Evolutionary conservation across 2,888 invertebrate species (phyloP), one percentile per base, ranked within the genome.

Genomic region (Nysson spinosus): DNA sequence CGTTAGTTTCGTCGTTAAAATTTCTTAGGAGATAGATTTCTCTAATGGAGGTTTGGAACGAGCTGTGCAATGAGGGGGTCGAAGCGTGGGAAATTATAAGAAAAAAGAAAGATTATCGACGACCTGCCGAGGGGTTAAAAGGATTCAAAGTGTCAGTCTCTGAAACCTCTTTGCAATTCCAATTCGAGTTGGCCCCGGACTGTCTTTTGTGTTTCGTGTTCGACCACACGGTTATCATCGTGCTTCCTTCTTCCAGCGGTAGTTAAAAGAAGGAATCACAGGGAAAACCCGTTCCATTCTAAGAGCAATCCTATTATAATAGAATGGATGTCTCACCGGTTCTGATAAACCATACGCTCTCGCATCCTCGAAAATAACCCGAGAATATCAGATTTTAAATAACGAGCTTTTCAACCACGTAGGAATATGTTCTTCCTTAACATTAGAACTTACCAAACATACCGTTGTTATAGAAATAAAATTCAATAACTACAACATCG

Each of bases 51-150:
- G n/a, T n/a, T n/a, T n/a, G n/a, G n/a, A n/a, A n/a, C n/a, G n/a
- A n/a, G n/a, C n/a, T n/a, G n/a, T n/a, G n/a, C n/a, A n/a, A n/a
- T 32, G 28, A 24, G 7, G 24, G 17, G 14, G 16, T 1, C 16
- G n/a, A 26, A 42, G 12, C 46, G 52, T 47, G 51, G 26, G 47
- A 49, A 65, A 51, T 47, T 37, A 50, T 49, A 58, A 54, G 35
- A 67, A 51, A 60, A 67, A 44, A n/a, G n/a, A n/a, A n/a, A 34
- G 34, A 54, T 56, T 56, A 60, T 58, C 54, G 44, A 52, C 71
- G 70, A 77, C 68, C 64, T 44, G 39, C 12, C 42, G 32, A 20
- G 55, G 50, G 65, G 71, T 77, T 77, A 77, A 77, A 62, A 69
- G 49, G 57, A 77, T 76, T 71, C 77, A 65, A 66, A 42, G 65